phyloP scores from a whole-genome alignment of 2,113 vertebrate species.

The Aegotheles bennettii region DNA sequence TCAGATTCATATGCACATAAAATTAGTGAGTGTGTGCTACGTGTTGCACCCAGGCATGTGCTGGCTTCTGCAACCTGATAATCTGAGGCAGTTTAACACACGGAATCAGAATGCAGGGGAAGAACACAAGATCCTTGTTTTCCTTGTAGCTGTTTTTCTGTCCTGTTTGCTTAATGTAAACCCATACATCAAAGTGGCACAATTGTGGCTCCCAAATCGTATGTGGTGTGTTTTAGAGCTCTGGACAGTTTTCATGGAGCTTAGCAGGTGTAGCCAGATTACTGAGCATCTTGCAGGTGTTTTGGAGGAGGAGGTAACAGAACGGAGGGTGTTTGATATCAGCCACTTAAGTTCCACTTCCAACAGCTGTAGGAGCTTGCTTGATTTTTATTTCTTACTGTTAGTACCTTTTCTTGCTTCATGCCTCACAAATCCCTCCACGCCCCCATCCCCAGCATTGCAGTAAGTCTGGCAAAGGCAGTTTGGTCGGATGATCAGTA shows the following conservation, averaged over 20 bases:
- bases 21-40: background rate
- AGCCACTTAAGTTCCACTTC: background rate
- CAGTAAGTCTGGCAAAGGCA: background rate
- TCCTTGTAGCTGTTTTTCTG: background rate
- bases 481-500: background rate
- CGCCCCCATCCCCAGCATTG: fast-evolving
- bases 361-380: background rate
- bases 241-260: background rate
- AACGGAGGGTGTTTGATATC: background rate
- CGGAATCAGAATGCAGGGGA: background rate
- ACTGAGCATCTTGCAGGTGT: background rate
- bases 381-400: background rate
- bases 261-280: background rate
- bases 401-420: background rate
- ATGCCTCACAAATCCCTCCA: background rate
- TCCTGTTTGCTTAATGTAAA: background rate
- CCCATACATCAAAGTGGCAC: constrained; percentile 6
- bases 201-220: background rate
- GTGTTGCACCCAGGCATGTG: background rate
- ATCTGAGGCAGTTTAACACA: background rate
- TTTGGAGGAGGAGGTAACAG: background rate
- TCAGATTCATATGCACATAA: background rate
- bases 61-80: background rate
- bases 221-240: background rate
- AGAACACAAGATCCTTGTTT: background rate